Percentiles rank a stretch among this genome's conserved stretches.
Conservation (phyloP, 2,113 vertebrate species). For the Nipponia nippon region DNA sequence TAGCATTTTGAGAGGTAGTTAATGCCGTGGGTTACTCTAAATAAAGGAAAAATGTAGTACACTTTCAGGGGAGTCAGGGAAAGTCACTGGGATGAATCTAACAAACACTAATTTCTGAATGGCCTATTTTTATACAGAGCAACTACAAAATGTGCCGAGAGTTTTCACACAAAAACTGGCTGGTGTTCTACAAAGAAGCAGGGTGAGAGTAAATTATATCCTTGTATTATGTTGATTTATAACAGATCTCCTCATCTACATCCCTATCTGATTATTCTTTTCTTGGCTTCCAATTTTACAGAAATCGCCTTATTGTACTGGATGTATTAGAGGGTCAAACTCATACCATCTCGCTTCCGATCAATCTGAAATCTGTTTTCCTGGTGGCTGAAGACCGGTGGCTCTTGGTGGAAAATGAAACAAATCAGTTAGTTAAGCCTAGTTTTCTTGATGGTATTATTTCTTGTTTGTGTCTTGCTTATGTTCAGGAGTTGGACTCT, state of each 20-base stretch:
- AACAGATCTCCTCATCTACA: not conserved
- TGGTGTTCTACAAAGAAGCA: slow-evolving; percentile 90
- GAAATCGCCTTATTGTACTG: slow-evolving; percentile 85
- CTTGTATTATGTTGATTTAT: not conserved
- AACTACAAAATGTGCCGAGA: slow-evolving; percentile 90
- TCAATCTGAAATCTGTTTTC: slow-evolving; percentile 84
- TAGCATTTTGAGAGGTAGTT: not conserved
- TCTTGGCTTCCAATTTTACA: slow-evolving; percentile 65
- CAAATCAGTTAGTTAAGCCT: slow-evolving; percentile 78
- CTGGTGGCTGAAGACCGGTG: slow-evolving; percentile 93
- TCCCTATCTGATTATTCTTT: slow-evolving; percentile 8
- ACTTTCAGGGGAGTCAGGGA: not conserved
- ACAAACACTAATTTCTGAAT: not conserved
- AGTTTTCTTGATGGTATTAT: not conserved
- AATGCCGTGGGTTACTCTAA: not conserved
- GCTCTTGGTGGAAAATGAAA: slow-evolving; percentile 87
- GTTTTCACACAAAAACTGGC: slow-evolving; percentile 97
- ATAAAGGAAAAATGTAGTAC: not conserved
- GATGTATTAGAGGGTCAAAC: slow-evolving; percentile 88
- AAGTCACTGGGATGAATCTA: not conserved
- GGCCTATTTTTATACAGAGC: slow-evolving; percentile 42
- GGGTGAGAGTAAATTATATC: slow-evolving; percentile 76
- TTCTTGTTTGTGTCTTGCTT: not conserved
- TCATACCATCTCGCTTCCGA: slow-evolving; percentile 88
- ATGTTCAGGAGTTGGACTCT: not conserved